Evolutionary conservation across 1,140 invertebrate species (phyloP), one percentile per base, ranked within the genome.

Genomic region (Bombus consobrinus): DNA sequence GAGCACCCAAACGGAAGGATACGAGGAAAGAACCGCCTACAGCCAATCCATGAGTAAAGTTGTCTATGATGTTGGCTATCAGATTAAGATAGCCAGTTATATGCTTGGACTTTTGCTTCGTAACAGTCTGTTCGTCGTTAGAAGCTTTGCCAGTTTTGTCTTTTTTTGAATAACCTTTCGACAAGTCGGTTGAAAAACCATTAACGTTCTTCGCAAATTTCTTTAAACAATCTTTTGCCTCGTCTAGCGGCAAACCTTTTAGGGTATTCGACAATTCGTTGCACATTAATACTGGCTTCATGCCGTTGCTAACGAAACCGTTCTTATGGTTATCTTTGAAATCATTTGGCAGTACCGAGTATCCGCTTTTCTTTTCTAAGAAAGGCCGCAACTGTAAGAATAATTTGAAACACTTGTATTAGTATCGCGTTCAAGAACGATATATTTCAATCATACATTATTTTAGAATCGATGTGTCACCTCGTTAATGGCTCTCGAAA

Each of bases 31-130:
- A 98, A 0, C 98, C 98, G n/a, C 98, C 99, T 3, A 99, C 97
- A 0, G 99, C 98, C 71, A 99, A 95, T 0, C 99, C 99, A 95
- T 99, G 99, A 1, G 98, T 99, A 95, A 99, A 99, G 95, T 99
- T 99, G 93, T 99, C 99, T 80, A 99, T 98, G 18, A 98, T 97
- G 94, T 99, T 99, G 9, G 99, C 99, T 94, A 99, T 95, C 74
- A 99, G 95, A 95, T 99, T 99, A 75, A 99, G 95, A 94, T 99
- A 99, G 10, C 99, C 99, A 57, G 97, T 97, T 75, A 98, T 96
- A 96, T 98, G 93, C 81, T 93, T 95, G 9, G 93, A 8, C 34
- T 88, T 90, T 13, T 90, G 71, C 6, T 77, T 41, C 28, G 8
- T 22, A 25, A 12, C n/a, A 53, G 32, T 68, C 41, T 47, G 80